A percentile compares a stretch with the other conserved stretches of the same genome.
phyloP scores from a whole-genome alignment of 2,797 vertebrate species.

The Ataeniobius toweri region DNA sequence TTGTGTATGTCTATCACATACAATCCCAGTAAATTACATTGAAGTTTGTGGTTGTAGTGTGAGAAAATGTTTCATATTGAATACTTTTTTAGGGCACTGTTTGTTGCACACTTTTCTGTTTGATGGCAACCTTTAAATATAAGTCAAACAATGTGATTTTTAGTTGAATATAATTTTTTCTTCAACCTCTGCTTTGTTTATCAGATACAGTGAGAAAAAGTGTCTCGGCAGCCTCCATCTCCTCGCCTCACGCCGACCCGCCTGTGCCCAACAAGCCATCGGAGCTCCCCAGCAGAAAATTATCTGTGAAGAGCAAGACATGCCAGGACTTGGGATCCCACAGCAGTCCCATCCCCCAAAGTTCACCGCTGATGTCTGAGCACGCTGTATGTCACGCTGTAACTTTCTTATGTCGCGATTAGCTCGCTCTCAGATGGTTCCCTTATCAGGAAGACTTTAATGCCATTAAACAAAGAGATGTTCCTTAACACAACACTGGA shows the following conservation, averaged over 20 bases:
- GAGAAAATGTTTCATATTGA: background rate
- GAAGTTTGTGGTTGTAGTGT: background rate
- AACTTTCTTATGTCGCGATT: constrained; percentile 42
- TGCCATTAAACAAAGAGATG: constrained; percentile 16
- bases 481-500: background rate
- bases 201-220: constrained; percentile 85
- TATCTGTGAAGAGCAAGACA: constrained; percentile 84
- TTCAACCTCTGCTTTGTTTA: background rate
- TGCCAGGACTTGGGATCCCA: constrained; percentile 81
- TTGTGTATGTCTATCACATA: background rate
- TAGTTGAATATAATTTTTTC: background rate
- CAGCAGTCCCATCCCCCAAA: constrained; percentile 52
- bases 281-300: constrained; percentile 59
- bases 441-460: constrained; percentile 30
- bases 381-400: constrained; percentile 61
- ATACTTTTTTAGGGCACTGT: background rate
- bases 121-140: background rate
- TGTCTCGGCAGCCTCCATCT: constrained; percentile 84
- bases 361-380: constrained; percentile 56
- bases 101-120: background rate
- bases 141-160: background rate
- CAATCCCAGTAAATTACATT: background rate
- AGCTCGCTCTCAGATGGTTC: constrained; percentile 18
- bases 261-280: constrained; percentile 50
- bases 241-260: constrained; percentile 70